Evolutionary conservation across 1,140 invertebrate species (phyloP).

Genomic region (Pseudomyrmex flavicornis): DNA sequence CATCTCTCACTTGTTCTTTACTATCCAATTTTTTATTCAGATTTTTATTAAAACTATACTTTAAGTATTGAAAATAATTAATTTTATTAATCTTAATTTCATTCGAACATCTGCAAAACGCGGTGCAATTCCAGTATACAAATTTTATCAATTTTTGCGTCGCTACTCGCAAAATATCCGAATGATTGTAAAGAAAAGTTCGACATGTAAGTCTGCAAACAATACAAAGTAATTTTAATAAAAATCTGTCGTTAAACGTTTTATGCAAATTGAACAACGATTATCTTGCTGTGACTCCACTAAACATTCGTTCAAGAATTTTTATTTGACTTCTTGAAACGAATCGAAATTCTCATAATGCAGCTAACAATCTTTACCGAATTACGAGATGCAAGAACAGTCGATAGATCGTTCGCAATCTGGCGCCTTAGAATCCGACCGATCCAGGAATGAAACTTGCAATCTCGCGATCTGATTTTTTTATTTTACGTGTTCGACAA

Average conservation of each 20-base stretch:
- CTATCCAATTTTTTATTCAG: background rate
- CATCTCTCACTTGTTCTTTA: background rate
- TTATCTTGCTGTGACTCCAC: background rate
- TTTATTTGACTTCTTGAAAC: background rate
- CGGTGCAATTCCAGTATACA: background rate
- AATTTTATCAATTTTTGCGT: conserved; percentile 15
- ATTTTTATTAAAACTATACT: conserved; percentile 23
- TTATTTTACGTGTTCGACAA: conserved; percentile 11
- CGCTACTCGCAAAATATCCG: conserved; percentile 25
- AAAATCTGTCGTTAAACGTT: conserved; percentile 9
- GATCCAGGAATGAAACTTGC: conserved; percentile 30
- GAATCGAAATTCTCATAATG: conserved; percentile 28
- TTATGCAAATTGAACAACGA: background rate
- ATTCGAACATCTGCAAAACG: conserved; percentile 11
- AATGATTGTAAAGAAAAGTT: background rate
- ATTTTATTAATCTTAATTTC: background rate
- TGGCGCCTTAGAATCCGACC: conserved; percentile 56
- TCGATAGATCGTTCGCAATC: conserved; percentile 29
- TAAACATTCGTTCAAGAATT: background rate
- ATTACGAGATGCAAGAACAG: conserved; percentile 26
- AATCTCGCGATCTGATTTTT: conserved; percentile 14
- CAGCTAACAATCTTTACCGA: background rate
- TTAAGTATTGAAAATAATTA: too few relatives aligned
- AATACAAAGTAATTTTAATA: background rate
- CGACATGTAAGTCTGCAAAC: background rate